These are phyloP conservation scores for Channa striata DNA, from an alignment of 2,797 vertebrate genomes.

Conservation along the genomic window DNA sequence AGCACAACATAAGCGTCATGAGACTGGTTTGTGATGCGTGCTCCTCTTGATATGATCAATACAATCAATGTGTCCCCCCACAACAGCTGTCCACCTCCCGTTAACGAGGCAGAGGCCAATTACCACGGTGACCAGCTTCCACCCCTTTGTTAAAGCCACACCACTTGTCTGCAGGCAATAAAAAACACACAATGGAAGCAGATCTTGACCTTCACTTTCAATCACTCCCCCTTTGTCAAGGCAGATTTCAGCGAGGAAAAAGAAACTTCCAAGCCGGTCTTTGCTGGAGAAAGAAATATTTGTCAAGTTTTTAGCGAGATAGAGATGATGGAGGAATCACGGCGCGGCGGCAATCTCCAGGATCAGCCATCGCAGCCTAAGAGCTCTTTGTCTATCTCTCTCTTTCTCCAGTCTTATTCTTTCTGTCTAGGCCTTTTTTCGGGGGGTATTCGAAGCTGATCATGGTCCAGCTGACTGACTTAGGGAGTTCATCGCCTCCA, in stretches of 20 bases:
- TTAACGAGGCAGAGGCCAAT: slow-evolving; percentile 66
- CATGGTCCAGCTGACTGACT: slow-evolving; percentile 29
- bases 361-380: slow-evolving; percentile 49
- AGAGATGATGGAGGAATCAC: slow-evolving; percentile 52
- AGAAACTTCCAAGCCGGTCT: slow-evolving; percentile 10
- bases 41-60: slow-evolving; percentile 63
- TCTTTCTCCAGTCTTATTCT: slow-evolving; percentile 1
- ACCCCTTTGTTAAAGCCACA: slow-evolving; percentile 55
- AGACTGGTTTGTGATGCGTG: slow-evolving; percentile 44
- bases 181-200: slow-evolving; percentile 36
- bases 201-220: slow-evolving; percentile 46
- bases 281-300: slow-evolving; percentile 24
- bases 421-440: neutral
- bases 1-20: slow-evolving; percentile 22
- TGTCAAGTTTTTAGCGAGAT: slow-evolving; percentile 49
- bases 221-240: slow-evolving; percentile 15
- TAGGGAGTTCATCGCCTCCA: slow-evolving; percentile 16
- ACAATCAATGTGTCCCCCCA: slow-evolving; percentile 54
- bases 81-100: slow-evolving; percentile 67
- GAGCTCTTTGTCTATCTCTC: slow-evolving; percentile 32
- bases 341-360: slow-evolving; percentile 29
- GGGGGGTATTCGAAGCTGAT: slow-evolving; percentile 28
- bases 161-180: slow-evolving; percentile 39
- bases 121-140: slow-evolving; percentile 37
- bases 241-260: neutral